Base-by-base conservation (phyloP, 2,113 vertebrate species). In the Phylloscopus trochiloides region DNA sequence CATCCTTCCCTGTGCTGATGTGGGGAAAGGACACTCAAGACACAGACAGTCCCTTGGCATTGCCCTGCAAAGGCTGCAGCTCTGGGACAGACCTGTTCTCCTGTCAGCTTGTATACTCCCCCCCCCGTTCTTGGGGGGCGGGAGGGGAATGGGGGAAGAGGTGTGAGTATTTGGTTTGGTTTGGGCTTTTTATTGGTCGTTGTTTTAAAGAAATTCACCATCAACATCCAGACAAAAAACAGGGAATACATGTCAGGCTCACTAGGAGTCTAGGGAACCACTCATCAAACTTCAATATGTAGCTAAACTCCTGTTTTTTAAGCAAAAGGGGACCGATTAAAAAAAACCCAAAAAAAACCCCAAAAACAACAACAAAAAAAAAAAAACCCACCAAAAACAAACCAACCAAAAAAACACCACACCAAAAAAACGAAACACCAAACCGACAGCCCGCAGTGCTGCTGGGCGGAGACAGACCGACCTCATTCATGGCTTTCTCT, bases 401-500 rank as follows among this genome's bases (percentile, higher is more conserved):
- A 9, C 38, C 34, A 34, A 34, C 34, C 34, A 34, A 36, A 36
- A 36, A 36, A 36, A 36, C 36, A 36, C 36, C 36, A 34, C 34
- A 34, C 34, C 34, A 34, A 34, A n/a, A n/a, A n/a, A n/a, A 11
- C 7, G 7, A 31, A 29, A 34, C 47, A 63, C 14, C 19, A 77
- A 38, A 5, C 6, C 8, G 9, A n/a, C 43, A 88, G 45, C 65
- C 63, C 31, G 50, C 91, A 74, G 79, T 14, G 75, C 8, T 40
- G 83, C 68, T 92, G 86, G 88, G 88, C 58, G 78, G 88, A 63
- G 88, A 74, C 79, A 92, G 12, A 43, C 31, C 68, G 76, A 79
- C 75, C 94, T 90, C 95, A 94, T 93, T 90, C 84, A 96, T n/a
- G 55, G 82, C 45, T 95, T 92, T 92, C 85, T 67, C 80, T 42